Evolutionary conservation across 2,113 vertebrate species (phyloP).

Genomic region (Upupa epops): DNA sequence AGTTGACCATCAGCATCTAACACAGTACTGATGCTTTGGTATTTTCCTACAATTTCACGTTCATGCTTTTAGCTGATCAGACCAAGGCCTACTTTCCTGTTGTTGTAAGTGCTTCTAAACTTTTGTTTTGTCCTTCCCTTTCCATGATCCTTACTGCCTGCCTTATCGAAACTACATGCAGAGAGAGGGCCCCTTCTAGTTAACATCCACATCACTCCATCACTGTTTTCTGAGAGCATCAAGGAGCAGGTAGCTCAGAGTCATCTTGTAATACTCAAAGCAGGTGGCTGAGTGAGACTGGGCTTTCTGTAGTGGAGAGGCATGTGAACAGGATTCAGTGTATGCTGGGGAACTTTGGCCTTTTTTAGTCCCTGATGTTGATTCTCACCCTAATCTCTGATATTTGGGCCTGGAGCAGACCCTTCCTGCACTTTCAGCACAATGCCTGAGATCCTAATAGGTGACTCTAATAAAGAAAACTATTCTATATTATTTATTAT

Average conservation of each 20-base stretch:
- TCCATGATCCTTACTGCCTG: not conserved
- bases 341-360: not conserved
- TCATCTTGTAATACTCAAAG: not conserved
- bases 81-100: not conserved
- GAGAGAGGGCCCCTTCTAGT: not conserved
- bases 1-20: not conserved
- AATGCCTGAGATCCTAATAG: not conserved
- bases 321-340: not conserved
- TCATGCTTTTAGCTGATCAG: not conserved
- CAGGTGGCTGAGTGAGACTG: not conserved
- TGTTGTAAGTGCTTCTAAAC: not conserved
- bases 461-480: not conserved
- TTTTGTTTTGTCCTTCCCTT: not conserved
- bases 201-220: not conserved
- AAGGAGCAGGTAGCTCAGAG: not conserved
- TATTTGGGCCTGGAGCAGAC: not conserved
- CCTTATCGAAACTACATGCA: not conserved
- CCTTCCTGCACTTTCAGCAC: not conserved
- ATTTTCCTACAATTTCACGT: not conserved
- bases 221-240: not conserved
- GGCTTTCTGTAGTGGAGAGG: not conserved
- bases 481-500: not conserved
- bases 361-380: not conserved
- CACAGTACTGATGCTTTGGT: not conserved
- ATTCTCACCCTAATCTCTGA: not conserved